phyloP scores from a whole-genome alignment of 2,888 invertebrate species.

The Coelinius sp. region DNA sequence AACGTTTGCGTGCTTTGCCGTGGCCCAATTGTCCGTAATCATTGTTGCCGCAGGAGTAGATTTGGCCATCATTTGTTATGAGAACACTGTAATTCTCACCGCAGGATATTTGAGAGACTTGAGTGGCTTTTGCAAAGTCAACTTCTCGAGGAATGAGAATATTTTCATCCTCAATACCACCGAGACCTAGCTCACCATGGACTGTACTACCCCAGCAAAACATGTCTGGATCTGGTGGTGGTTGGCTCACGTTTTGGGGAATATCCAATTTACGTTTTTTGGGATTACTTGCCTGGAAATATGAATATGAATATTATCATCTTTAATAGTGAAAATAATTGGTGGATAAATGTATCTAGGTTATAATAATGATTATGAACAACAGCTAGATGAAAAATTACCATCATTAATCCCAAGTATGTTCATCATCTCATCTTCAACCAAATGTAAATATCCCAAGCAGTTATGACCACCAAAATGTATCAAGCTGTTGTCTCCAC shows the following conservation, averaged over 20 bases:
- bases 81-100: conserved; percentile 88
- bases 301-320: background rate
- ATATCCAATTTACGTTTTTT: conserved; percentile 57
- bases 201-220: conserved; percentile 85
- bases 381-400: too few relatives aligned
- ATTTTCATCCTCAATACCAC: conserved; percentile 82
- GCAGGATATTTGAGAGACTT: conserved; percentile 76
- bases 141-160: conserved; percentile 72
- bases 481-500: too few relatives aligned
- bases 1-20: conserved; percentile 76
- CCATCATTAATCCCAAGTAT: too few relatives aligned
- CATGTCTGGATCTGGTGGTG: conserved; percentile 65
- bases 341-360: too few relatives aligned
- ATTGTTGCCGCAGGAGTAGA: conserved; percentile 94
- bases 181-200: conserved; percentile 85
- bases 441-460: too few relatives aligned
- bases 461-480: too few relatives aligned
- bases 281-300: conserved; percentile 55
- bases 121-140: conserved; percentile 64
- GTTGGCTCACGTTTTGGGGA: conserved; percentile 42
- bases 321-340: too few relatives aligned
- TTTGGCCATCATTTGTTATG: conserved; percentile 81
- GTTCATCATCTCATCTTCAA: too few relatives aligned
- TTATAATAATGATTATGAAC: too few relatives aligned
- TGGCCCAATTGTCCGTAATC: conserved; percentile 93